phyloP scores from a whole-genome alignment of 2,888 invertebrate genomes.

The Lutraria lutraria region DNA sequence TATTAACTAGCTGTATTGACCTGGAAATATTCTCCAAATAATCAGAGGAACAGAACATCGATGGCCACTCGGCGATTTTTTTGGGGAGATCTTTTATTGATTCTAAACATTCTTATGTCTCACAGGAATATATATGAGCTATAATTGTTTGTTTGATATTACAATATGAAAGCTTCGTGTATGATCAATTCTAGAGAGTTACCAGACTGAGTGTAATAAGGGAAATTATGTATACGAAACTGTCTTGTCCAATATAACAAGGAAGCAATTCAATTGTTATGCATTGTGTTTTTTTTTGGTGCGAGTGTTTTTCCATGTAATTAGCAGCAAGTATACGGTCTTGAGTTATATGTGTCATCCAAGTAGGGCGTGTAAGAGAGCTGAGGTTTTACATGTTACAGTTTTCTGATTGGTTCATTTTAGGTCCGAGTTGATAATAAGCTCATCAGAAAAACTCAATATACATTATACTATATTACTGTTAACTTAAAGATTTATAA shows the following conservation, averaged over 20 bases:
- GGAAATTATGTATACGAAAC: neutral
- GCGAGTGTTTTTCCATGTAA: no score
- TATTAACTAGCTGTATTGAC: neutral
- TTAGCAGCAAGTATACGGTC: no score
- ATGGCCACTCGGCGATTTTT: neutral
- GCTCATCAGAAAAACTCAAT: no score
- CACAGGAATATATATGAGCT: neutral
- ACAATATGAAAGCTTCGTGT: neutral
- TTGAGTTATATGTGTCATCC: no score
- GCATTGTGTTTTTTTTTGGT: no score
- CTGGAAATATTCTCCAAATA: neutral
- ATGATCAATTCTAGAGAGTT: neutral
- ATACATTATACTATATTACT: no score
- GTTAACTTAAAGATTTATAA: no score
- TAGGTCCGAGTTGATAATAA: no score
- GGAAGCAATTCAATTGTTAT: neutral
- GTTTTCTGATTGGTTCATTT: no score
- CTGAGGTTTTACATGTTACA: no score
- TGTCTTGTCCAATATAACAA: neutral
- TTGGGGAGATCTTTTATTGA: neutral
- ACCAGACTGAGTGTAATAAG: neutral
- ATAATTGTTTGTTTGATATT: conserved; percentile 20
- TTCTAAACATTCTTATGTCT: neutral
- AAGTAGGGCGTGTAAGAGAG: no score
- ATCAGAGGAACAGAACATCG: neutral